A percentile compares a stretch with the other conserved stretches of the same genome.
Conservation (phyloP, 2,113 vertebrate genomes). For the Protobothrops mucrosquamatus region DNA sequence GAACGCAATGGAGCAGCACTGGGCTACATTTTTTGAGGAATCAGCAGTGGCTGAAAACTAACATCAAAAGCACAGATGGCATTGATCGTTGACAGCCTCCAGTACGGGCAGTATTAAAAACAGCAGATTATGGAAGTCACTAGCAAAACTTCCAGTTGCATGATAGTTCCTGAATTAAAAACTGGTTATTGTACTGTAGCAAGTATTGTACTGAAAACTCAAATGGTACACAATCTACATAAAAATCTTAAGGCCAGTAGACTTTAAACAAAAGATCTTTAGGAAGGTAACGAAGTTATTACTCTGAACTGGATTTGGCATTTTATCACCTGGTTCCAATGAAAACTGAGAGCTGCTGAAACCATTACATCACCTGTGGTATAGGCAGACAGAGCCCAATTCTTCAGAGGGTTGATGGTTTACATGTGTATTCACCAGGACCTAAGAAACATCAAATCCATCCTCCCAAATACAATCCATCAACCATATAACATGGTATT, state of each 20-base stretch:
- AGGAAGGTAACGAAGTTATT: neutral
- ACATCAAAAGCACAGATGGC: too few species aligned
- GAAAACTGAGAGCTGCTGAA: too few species aligned
- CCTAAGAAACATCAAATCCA: neutral
- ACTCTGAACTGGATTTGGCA: neutral
- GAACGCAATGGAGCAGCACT: too few species aligned
- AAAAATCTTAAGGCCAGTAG: neutral
- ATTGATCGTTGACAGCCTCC: too few species aligned
- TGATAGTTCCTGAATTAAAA: neutral
- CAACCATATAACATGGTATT: neutral
- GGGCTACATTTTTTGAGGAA: too few species aligned
- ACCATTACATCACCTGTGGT: too few species aligned
- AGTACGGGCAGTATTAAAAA: too few species aligned
- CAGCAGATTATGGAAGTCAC: neutral
- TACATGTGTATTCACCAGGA: neutral
- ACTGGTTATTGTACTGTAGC: neutral
- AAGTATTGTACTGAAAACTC: neutral
- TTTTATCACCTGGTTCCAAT: too few species aligned
- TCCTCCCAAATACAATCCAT: neutral
- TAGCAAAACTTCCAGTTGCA: neutral
- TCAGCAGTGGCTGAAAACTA: too few species aligned
- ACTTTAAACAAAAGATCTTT: neutral
- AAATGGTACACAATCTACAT: neutral
- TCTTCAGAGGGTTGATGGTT: neutral
- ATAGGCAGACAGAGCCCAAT: too few species aligned